These are phyloP conservation scores for Benitochromis conjunctus DNA, from an alignment of 2,113 vertebrate species.

Conservation along the genomic window DNA sequence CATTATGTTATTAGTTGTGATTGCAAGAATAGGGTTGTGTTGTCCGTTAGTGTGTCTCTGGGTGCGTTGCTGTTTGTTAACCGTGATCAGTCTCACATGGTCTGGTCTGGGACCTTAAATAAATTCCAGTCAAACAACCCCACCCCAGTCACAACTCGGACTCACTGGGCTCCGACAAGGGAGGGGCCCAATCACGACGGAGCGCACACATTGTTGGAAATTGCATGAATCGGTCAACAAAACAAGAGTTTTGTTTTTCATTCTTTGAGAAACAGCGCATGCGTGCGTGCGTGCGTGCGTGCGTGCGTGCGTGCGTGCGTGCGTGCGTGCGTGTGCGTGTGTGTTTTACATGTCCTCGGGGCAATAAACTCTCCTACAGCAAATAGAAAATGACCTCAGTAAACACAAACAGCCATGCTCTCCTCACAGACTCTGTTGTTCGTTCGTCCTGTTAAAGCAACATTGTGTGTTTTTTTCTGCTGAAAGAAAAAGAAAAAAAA, in stretches of 20 bases:
- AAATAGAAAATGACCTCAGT: conserved; percentile 34
- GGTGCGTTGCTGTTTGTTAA: not conserved
- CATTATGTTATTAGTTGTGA: not conserved
- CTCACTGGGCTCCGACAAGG: conserved; percentile 4
- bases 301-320: not conserved
- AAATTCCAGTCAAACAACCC: not conserved
- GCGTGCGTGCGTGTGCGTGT: not conserved
- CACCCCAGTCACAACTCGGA: conserved; percentile 10
- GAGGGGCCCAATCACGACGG: not conserved
- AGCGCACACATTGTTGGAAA: not conserved
- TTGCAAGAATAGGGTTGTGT: not conserved
- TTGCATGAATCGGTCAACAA: not conserved
- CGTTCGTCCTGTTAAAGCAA: not conserved
- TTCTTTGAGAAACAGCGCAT: not conserved
- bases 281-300: not conserved
- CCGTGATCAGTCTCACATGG: not conserved
- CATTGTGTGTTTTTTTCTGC: not conserved
- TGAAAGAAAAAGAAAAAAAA: not conserved
- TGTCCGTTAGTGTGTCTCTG: not conserved
- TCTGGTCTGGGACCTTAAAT: not conserved
- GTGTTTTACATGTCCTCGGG: not conserved
- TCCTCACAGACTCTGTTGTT: not conserved
- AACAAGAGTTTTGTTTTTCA: not conserved
- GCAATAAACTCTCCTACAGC: not conserved
- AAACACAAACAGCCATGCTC: not conserved